phyloP scores from a whole-genome alignment of 2,888 invertebrate species.

The Helobdella robusta region DNA sequence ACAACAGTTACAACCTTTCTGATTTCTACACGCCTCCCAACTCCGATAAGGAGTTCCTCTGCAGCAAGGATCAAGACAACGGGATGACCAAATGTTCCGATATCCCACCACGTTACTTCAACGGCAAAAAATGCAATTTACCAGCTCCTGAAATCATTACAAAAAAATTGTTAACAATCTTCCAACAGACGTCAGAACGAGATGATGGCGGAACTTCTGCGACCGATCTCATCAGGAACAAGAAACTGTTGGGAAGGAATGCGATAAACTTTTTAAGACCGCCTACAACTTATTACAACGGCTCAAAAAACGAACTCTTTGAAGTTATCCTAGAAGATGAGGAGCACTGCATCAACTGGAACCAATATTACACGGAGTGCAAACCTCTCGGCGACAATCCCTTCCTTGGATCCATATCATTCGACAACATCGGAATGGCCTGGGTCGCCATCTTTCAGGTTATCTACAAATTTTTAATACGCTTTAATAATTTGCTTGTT shows the following conservation, averaged over 20 bases:
- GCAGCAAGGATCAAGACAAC: slow-evolving; percentile 79
- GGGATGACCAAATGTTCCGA: slow-evolving; percentile 73
- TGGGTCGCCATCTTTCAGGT: slow-evolving; percentile 99
- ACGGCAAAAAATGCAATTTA: slow-evolving; percentile 65
- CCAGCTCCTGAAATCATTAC: slow-evolving; percentile 57
- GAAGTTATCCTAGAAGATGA: too few relatives aligned
- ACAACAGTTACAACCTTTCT: slow-evolving; percentile 25
- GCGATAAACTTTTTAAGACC: too few relatives aligned
- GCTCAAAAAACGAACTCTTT: too few relatives aligned
- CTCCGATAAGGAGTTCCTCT: slow-evolving; percentile 71
- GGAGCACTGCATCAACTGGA: slow-evolving; percentile 88
- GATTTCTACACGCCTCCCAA: slow-evolving; percentile 27
- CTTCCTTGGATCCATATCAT: slow-evolving; percentile 96
- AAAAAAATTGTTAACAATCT: slow-evolving; percentile 57
- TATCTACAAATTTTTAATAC: slow-evolving; percentile 50
- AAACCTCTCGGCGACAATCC: slow-evolving; percentile 86
- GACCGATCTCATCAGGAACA: too few relatives aligned
- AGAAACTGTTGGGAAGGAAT: too few relatives aligned
- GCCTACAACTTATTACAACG: too few relatives aligned
- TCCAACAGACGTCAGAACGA: slow-evolving; percentile 46
- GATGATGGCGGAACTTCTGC: neutral
- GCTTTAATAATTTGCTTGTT: too few relatives aligned
- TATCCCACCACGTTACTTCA: slow-evolving; percentile 55
- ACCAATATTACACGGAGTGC: slow-evolving; percentile 93
- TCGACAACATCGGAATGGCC: slow-evolving; percentile 98